Base-by-base conservation (phyloP, 1,140 invertebrate genomes). In the Heliconius himera region DNA sequence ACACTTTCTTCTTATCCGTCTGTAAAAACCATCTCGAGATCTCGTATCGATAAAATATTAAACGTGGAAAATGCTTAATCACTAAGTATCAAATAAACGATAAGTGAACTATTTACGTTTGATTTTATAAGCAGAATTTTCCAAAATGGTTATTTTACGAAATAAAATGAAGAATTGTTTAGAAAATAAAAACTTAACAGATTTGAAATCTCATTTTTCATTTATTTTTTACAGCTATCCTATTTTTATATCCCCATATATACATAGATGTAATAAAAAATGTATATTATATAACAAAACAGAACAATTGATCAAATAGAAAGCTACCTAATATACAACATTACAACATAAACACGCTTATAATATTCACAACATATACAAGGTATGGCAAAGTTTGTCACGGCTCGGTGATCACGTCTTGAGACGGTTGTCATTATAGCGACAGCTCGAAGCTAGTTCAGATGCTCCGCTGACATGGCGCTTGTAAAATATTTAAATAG, bases 361-460 rank as follows among this genome's bases (percentile, higher is more conserved):
- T 46, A 46, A 46, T 16, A 46, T 46, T 46, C 4, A 46, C 41
- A 6, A 36, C 4, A 6, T 36, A 36, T 36, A 66, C 26, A 29
- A 66, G 60, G 29, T 66, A 60, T 60, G 54, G 54, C 54, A 60
- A 60, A 60, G 54, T 60, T 60, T 11, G 0, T 22, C n/a, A 60
- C n/a, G 26, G 26, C 22, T 66, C 22, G 60, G 60, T 18, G 60
- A 66, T 66, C 60, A 29, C 11, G 11, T 66, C 26, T 66, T 6
- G 26, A 66, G 60, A 29, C 22, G 60, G 60, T 26, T 66, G 60
- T 60, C 54, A 60, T 60, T 60, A 60, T 20, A 60, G n/a, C 54
- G 54, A 60, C 54, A 60, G 54, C 26, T 60, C 9, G n/a, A 60
- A 60, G n/a, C 54, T 60, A 60, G n/a, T 60, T 26, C n/a, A 9